These are phyloP conservation scores for Arctopsyche grandis DNA, from an alignment of 1,140 invertebrate genomes.

Conservation along the genomic window DNA sequence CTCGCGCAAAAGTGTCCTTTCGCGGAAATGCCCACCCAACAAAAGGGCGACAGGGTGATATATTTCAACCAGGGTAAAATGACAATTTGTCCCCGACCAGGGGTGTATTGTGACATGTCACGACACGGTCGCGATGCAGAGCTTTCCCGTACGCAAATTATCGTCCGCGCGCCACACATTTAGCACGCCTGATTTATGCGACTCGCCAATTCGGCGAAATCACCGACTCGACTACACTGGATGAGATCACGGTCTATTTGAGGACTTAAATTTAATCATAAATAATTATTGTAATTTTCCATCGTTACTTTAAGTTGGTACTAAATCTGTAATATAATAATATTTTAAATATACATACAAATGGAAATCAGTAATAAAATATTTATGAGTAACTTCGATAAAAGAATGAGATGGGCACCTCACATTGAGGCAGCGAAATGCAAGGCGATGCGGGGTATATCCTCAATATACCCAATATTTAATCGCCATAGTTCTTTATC, in stretches of 20 bases:
- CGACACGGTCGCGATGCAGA: neutral
- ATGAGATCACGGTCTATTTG: neutral
- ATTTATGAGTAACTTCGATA: no score
- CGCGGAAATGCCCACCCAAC: constrained; percentile 12
- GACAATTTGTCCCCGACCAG: constrained; percentile 32
- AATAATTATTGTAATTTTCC: no score
- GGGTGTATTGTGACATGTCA: constrained; percentile 40
- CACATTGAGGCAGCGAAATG: no score
- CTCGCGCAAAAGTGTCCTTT: neutral
- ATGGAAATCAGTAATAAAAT: no score
- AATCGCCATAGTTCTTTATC: no score
- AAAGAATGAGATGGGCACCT: no score
- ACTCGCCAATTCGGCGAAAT: neutral
- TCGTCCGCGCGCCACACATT: neutral
- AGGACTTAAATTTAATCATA: neutral
- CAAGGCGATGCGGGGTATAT: no score
- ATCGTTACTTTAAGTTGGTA: no score
- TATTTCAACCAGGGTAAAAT: constrained; percentile 20
- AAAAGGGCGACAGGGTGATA: constrained; percentile 35
- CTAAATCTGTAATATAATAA: no score
- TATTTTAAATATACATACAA: no score
- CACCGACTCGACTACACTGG: neutral
- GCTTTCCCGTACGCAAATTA: constrained; percentile 28
- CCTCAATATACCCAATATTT: no score
- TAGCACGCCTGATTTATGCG: neutral